These are phyloP conservation scores for Chauna torquata DNA, from an alignment of 2,113 vertebrate species.

Conservation along the genomic window DNA sequence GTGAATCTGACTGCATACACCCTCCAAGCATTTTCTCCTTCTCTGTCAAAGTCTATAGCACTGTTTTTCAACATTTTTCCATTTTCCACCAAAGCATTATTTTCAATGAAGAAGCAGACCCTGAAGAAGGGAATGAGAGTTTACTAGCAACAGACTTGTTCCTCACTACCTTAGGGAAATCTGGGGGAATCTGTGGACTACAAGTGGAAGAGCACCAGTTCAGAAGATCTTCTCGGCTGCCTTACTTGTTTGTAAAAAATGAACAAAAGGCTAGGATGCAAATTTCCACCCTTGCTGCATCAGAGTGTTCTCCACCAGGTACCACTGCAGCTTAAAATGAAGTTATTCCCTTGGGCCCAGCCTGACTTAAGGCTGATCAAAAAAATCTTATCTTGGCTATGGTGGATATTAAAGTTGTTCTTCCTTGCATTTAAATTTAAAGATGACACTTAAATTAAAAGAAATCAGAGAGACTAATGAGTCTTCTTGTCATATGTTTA, in stretches of 20 bases:
- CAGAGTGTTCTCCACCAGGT: neutral
- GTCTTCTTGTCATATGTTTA: neutral
- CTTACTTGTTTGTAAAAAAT: neutral
- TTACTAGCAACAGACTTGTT: neutral
- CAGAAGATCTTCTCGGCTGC: neutral
- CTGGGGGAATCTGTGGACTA: neutral
- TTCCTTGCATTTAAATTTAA: slow-evolving; percentile 11
- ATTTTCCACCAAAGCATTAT: neutral
- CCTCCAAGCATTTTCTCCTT: neutral
- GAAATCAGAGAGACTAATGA: neutral
- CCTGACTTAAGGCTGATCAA: neutral
- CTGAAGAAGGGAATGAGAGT: neutral
- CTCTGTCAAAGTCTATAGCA: neutral
- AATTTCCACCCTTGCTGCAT: neutral
- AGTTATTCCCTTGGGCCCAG: neutral
- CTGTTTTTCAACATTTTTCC: neutral
- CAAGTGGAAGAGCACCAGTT: neutral
- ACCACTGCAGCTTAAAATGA: neutral
- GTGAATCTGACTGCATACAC: neutral
- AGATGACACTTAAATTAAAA: neutral
- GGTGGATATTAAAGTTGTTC: neutral
- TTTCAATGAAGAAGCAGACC: neutral
- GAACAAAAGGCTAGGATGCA: neutral
- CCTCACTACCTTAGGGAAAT: neutral
- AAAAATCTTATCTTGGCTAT: neutral